A percentile compares a stretch with the other conserved stretches of the same genome.
Evolutionary conservation across 2,797 vertebrate species (phyloP).

Genomic region (Macrochelys suwanniensis): DNA sequence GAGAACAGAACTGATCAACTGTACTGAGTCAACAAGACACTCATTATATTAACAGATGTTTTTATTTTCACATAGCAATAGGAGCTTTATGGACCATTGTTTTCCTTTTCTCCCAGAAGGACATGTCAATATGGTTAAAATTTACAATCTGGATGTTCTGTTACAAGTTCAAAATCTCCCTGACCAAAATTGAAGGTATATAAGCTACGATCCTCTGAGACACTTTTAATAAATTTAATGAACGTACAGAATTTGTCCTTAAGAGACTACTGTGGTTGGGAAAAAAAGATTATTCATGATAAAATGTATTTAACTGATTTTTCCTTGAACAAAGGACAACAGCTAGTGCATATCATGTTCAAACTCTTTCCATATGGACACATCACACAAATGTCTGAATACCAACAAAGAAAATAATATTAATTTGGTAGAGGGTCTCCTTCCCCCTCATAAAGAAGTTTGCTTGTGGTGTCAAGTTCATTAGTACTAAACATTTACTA

Average conservation of each 20-base stretch:
- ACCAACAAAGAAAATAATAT: not conserved
- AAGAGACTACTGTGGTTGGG: not conserved
- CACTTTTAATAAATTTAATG: not conserved
- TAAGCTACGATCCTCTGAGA: not conserved
- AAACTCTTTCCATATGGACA: not conserved
- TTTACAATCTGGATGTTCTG: conserved; percentile 9
- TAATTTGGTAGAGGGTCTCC: not conserved
- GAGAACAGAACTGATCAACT: conserved; percentile 49
- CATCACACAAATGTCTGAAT: not conserved
- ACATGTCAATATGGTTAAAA: conserved; percentile 15
- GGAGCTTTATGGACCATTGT: conserved; percentile 20
- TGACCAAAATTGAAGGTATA: not conserved
- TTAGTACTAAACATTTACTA: conserved; percentile 16
- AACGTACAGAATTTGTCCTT: conserved; percentile 7
- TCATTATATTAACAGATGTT: conserved; percentile 53
- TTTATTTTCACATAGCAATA: conserved; percentile 52
- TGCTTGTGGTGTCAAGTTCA: not conserved
- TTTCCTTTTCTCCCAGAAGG: conserved; percentile 50
- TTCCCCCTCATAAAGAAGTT: not conserved
- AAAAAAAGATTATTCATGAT: not conserved
- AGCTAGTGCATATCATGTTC: not conserved
- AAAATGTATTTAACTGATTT: not conserved
- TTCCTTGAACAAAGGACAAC: not conserved
- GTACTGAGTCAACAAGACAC: conserved; percentile 43
- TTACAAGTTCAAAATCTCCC: conserved; percentile 24